Evolutionary conservation across 2,113 vertebrate species (phyloP).

Genomic region (Mus pahari): DNA sequence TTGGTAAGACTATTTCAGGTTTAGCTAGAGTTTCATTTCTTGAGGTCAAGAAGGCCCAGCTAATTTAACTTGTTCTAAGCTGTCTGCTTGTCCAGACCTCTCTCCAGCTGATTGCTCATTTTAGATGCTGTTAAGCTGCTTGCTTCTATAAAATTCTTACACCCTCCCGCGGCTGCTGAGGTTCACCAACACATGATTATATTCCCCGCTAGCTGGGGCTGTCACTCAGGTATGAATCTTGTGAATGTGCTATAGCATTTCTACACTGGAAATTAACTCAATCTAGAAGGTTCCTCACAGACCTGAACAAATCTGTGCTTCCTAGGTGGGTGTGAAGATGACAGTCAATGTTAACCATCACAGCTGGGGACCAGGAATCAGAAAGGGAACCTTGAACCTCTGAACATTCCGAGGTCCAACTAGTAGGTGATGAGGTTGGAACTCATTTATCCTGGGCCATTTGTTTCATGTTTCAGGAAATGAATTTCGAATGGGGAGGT

Average conservation of each 20-base stretch:
- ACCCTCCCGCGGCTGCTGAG: neutral
- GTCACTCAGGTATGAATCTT: neutral
- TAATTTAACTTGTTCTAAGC: neutral
- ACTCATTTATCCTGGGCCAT: neutral
- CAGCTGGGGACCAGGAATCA: neutral
- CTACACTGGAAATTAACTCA: neutral
- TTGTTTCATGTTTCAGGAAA: too few species aligned
- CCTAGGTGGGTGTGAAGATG: neutral
- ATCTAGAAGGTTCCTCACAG: neutral
- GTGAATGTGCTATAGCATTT: neutral
- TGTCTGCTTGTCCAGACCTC: neutral
- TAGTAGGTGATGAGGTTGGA: neutral
- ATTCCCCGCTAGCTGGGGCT: too few species aligned
- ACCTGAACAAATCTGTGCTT: neutral
- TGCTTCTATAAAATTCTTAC: neutral
- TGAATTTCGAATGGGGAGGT: rapidly evolving
- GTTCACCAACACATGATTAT: neutral
- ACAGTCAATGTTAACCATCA: too few species aligned
- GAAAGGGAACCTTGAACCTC: neutral
- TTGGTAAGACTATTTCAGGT: neutral
- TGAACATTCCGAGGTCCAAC: neutral
- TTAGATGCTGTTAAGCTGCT: neutral
- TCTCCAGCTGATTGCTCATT: neutral
- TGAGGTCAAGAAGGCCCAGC: neutral
- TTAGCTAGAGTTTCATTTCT: neutral